A percentile compares a stretch with the other conserved stretches of the same genome.
phyloP scores from a whole-genome alignment of 1,140 invertebrate species.

The Heliothis virescens region DNA sequence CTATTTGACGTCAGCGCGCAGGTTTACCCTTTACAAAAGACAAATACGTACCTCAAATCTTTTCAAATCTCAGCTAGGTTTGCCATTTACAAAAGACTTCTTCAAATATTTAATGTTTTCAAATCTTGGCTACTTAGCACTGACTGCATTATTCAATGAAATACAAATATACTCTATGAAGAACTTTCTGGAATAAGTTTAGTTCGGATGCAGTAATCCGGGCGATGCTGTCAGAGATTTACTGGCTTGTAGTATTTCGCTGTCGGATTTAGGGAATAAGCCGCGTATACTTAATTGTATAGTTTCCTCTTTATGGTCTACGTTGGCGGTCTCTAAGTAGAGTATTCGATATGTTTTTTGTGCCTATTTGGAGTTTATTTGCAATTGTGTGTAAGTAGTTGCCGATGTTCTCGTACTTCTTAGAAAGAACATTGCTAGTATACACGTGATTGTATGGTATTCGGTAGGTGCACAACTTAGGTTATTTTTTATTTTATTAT shows the following conservation, averaged over 20 bases:
- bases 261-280: slow-evolving; percentile 40
- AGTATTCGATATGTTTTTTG: background rate
- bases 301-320: slow-evolving; percentile 27
- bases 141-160: slow-evolving; percentile 5
- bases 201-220: slow-evolving; percentile 7
- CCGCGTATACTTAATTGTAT: slow-evolving; percentile 25
- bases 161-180: slow-evolving; percentile 17
- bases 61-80: background rate
- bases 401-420: no score
- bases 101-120: no score
- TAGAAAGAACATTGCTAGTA: no score
- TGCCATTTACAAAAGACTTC: no score
- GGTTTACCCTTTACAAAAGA: no score
- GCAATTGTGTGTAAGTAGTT: background rate
- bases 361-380: background rate
- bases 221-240: slow-evolving; percentile 38
- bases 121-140: background rate
- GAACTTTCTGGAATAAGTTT: background rate
- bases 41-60: background rate
- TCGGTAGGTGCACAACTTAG: no score
- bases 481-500: no score
- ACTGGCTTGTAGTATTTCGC: slow-evolving; percentile 35
- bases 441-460: background rate
- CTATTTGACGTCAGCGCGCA: no score
- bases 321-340: slow-evolving; percentile 22